Evolutionary conservation across 1,140 invertebrate genomes (phyloP).

Genomic region (Lepidurus arcticus): DNA sequence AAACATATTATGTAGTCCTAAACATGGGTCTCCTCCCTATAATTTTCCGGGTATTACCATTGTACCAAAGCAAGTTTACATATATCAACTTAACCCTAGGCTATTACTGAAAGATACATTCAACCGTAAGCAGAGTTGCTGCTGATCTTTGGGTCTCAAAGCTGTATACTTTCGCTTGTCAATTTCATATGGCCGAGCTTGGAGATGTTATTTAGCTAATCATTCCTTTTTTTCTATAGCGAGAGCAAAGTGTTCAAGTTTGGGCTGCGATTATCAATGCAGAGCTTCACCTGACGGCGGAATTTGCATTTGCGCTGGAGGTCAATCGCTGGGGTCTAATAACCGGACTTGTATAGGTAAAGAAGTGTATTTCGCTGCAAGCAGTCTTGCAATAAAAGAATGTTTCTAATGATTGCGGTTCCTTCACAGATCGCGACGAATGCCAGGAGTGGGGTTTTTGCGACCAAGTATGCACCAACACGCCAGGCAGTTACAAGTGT

Average conservation of each 20-base stretch:
- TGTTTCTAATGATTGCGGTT: background rate
- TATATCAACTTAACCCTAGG: no score
- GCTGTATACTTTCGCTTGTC: no score
- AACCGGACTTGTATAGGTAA: constrained; percentile 75
- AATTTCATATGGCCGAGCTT: no score
- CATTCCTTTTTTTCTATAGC: constrained; percentile 50
- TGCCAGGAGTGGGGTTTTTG: constrained; percentile 92
- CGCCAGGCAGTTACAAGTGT: constrained; percentile 71
- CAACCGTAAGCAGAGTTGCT: no score
- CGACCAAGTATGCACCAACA: constrained; percentile 88
- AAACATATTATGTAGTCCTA: constrained; percentile 5
- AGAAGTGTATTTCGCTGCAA: background rate
- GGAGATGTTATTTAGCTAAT: background rate
- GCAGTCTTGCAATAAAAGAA: background rate
- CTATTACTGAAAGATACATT: no score
- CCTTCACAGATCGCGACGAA: constrained; percentile 70
- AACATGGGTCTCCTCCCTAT: background rate
- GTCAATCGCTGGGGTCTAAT: constrained; percentile 62
- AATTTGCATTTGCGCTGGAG: constrained; percentile 76
- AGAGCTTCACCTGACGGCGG: constrained; percentile 82
- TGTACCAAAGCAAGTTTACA: no score
- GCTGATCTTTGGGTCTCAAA: no score
- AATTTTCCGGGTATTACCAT: no score
- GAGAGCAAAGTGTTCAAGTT: constrained; percentile 62
- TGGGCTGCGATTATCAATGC: constrained; percentile 86